A percentile compares a stretch with the other conserved stretches of the same genome.
Evolutionary conservation across 2,888 invertebrate species (phyloP).

Genomic region (Microlaimidae sp.): DNA sequence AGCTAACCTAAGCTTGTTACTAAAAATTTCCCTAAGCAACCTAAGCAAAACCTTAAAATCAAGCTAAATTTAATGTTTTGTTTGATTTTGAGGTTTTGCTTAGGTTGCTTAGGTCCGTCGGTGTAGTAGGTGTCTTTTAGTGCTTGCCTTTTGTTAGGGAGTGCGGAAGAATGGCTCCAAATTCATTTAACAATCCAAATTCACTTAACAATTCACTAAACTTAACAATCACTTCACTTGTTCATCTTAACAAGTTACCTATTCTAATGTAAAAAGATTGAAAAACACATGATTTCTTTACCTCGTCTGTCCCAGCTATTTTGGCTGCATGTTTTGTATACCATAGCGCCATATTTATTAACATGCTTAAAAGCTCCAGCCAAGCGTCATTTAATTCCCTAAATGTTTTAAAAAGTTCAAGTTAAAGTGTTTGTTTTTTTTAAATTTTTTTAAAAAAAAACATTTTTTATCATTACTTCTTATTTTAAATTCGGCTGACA

Average conservation of each 20-base stretch:
- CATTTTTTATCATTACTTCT: slow-evolving; percentile 9
- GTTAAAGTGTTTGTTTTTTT: neutral
- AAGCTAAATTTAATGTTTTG: too few species aligned
- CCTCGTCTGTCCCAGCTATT: slow-evolving; percentile 46
- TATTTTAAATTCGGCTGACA: slow-evolving; percentile 9
- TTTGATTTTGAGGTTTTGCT: too few species aligned
- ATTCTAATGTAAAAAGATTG: neutral
- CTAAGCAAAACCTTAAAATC: too few species aligned
- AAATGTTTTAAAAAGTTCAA: too few species aligned
- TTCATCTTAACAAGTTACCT: too few species aligned
- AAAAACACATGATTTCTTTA: slow-evolving; percentile 32
- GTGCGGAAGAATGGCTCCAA: too few species aligned
- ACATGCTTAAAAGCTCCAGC: slow-evolving; percentile 47
- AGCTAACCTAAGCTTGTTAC: too few species aligned
- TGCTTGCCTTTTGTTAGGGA: too few species aligned
- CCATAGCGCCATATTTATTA: slow-evolving; percentile 48
- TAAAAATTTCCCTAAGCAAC: too few species aligned
- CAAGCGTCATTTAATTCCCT: slow-evolving; percentile 44
- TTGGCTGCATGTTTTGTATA: slow-evolving; percentile 50
- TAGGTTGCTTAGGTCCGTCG: too few species aligned
- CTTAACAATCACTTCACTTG: neutral
- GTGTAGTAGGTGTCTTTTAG: too few species aligned
- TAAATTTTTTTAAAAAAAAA: neutral
- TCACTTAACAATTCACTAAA: slow-evolving; percentile 10
- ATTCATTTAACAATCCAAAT: too few species aligned